Base-by-base conservation (phyloP, 1,140 invertebrate species). In the Berghia stephanieae region DNA sequence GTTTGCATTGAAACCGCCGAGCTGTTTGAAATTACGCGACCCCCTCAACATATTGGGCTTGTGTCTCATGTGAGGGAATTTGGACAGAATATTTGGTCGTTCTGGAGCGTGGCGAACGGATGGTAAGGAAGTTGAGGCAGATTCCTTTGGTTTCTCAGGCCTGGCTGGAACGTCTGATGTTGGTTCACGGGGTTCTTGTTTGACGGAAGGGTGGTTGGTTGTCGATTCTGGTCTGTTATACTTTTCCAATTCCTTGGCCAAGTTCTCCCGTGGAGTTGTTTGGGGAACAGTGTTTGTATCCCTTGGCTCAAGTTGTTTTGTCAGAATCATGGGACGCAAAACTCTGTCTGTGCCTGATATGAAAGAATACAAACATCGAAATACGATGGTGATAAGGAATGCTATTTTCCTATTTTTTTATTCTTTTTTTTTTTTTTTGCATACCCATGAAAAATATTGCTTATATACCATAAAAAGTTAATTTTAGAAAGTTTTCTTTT, bases 31-130 rank as follows among this genome's bases (percentile, higher is more conserved):
- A 0, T 27, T 44, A 67, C 73, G 71, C 34, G 79, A 43, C 5
- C 63, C 5, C 24, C 55, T 76, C 27, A 76, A 34, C 74, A 76
- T 34, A 38, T 44, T 68, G 31, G 74, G 74, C 40, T 68, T 66
- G 63, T 94, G 93, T 87, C 94, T 94, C 87, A 79, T 88, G 42
- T 79, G 79, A 49, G 82, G 83, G 27, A 84, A 79, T 71, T 85
- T 83, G 57, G 86, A 83, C 46, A 88, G 75, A 49, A 88, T 88
- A 73, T 87, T 88, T 42, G 88, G 87, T 44, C 86, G 77, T 5
- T 87, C 86, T 34, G 79, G 83, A 27, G 74, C 78, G 34, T 75
- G 66, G 16, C 67, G 13, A 21, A 27, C 38, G 43, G 60, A 31
- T 31, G 70, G 57, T 21, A n/a, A 44, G 66, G 3, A 27, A 67